phyloP scores from a whole-genome alignment of 2,797 vertebrate species.

The Harpagifer antarcticus region DNA sequence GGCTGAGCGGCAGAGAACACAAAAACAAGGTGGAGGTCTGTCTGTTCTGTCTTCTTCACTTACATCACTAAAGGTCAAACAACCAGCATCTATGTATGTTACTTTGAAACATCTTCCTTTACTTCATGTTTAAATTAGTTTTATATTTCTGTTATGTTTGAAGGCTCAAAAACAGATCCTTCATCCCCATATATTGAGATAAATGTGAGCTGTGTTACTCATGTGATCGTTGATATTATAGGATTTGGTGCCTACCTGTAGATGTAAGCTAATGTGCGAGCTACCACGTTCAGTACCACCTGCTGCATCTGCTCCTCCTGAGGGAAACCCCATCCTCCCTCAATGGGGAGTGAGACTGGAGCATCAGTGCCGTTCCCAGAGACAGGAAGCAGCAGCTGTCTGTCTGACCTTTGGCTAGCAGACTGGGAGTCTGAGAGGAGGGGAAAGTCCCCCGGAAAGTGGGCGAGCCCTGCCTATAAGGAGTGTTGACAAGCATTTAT shows the following conservation, averaged over 20 bases:
- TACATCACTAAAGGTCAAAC: background rate
- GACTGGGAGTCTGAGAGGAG: conserved; percentile 37
- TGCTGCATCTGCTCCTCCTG: conserved; percentile 53
- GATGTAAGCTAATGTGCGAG: background rate
- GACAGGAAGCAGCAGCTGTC: conserved; percentile 74
- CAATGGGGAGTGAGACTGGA: conserved; percentile 62
- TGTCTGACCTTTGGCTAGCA: conserved; percentile 59
- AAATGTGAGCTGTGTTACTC: conserved; percentile 1
- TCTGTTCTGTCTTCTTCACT: background rate
- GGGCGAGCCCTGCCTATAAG: conserved; percentile 23
- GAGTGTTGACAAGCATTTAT: background rate
- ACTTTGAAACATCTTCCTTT: too few relatives aligned
- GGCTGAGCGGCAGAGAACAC: conserved; percentile 58
- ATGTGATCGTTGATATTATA: background rate
- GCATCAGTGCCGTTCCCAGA: conserved; percentile 70
- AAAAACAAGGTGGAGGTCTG: conserved; percentile 46
- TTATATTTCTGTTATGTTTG: background rate
- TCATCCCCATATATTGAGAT: background rate
- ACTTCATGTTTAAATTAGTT: background rate
- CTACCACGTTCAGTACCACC: conserved; percentile 37
- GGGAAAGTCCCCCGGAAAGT: conserved; percentile 37
- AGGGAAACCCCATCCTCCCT: conserved; percentile 55
- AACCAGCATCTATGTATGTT: background rate
- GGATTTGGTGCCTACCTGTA: background rate
- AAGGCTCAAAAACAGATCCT: background rate